Conservation (phyloP, 2,113 vertebrate genomes). For the Corythaixoides concolor region DNA sequence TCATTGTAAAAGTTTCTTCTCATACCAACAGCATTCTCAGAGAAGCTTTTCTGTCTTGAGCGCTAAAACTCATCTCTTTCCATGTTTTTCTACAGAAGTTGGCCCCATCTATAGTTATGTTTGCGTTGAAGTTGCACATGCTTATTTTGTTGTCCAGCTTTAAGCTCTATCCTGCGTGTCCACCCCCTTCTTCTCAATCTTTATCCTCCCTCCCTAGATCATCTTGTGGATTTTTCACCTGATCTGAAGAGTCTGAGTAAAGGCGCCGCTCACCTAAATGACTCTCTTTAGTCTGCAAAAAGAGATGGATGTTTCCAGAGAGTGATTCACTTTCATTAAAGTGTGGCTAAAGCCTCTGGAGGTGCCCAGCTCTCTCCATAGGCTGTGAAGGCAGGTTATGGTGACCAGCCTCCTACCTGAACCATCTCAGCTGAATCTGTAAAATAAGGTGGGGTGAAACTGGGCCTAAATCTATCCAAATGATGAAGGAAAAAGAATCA, state of each 20-base stretch:
- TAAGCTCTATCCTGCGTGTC: neutral
- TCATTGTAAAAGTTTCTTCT: no score
- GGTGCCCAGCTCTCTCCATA: neutral
- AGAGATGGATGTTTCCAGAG: neutral
- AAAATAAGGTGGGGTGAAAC: neutral
- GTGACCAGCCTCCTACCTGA: neutral
- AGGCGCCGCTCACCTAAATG: neutral
- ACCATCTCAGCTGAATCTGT: neutral
- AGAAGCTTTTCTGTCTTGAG: neutral
- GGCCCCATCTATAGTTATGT: neutral
- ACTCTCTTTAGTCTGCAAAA: neutral
- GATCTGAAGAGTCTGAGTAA: neutral
- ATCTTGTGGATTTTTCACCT: no score
- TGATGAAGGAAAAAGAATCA: no score
- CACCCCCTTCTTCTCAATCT: neutral
- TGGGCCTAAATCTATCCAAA: neutral
- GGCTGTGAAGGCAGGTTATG: neutral
- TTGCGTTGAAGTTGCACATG: fast-evolving
- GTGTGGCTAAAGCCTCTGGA: neutral
- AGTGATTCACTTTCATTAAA: neutral
- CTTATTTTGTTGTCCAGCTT: neutral
- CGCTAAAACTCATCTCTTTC: neutral
- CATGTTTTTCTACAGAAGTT: neutral
- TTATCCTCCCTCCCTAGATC: neutral
- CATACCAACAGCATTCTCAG: neutral